phyloP scores from a whole-genome alignment of 2,113 vertebrate species.

The Alexandromys fortis region DNA sequence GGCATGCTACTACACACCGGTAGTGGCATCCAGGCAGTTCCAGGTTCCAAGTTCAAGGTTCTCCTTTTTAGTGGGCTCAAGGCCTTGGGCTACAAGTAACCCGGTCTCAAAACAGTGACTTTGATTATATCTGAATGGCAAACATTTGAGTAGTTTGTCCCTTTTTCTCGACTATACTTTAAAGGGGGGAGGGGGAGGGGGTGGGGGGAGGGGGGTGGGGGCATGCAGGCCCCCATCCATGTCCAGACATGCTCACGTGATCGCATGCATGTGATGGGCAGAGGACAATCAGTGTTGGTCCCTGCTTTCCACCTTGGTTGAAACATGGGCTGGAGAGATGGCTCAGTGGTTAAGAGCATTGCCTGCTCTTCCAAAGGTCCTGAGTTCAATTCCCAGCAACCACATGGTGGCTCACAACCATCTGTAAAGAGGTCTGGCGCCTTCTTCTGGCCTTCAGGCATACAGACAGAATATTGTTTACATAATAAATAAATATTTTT shows the following conservation, averaged over 20 bases:
- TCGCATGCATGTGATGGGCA: neutral
- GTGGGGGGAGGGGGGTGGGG: no score
- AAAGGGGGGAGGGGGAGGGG: neutral
- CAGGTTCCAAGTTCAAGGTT: neutral
- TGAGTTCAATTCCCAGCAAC: no score
- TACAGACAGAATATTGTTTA: no score
- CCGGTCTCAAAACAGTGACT: neutral
- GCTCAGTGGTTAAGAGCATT: no score
- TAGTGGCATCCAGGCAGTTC: neutral
- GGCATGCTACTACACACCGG: no score
- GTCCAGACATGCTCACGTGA: neutral
- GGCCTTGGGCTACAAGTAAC: neutral
- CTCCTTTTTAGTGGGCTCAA: neutral
- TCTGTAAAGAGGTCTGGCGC: no score
- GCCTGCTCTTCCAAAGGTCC: no score
- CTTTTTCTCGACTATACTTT: neutral
- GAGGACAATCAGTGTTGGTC: neutral
- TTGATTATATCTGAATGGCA: neutral
- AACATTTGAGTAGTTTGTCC: neutral
- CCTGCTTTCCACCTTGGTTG: no score
- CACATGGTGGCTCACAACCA: no score
- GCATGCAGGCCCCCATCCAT: neutral
- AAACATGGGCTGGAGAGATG: no score
- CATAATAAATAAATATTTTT: no score
- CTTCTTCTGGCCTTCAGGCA: no score